Base-by-base conservation (phyloP, 1,140 invertebrate species). In the Sipha flava region DNA sequence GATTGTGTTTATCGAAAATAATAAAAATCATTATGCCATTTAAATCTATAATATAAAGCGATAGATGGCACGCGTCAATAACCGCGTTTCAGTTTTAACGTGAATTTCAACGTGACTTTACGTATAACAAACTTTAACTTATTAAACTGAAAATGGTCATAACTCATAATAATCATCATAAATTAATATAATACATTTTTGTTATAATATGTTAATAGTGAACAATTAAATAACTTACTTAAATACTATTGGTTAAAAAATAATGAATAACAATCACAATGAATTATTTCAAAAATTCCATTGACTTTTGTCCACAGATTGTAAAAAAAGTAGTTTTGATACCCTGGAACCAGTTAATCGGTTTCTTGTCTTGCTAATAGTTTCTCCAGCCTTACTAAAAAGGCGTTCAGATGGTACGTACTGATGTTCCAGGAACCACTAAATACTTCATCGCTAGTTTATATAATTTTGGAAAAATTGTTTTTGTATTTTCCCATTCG, bases 341-440 rank as follows among this genome's bases (percentile, higher is more conserved):
- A 49, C 18, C 47, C 47, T 49, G 47, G 16, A n/a, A n/a, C 47
- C 47, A n/a, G 18, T 49, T 21, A 79, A 64, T 29, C 79, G n/a
- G 40, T 79, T 23, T n/a, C 79, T 12, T 40, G 52, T 31, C 12
- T 79, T 59, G 4, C 52, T 57, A 18, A 79, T 79, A 5, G 37
- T 79, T 2, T 64, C 43, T 16, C 79, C 59, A 31, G 79, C 21
- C 21, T 79, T 79, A 12, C 52, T 62, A 6, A 79, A 79, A 1
- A 79, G 29, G 21, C 79, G 57, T 49, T 80, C 43, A 23, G n/a
- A n/a, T n/a, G n/a, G n/a, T n/a, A n/a, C n/a, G n/a, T n/a, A n/a
- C n/a, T n/a, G n/a, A n/a, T n/a, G n/a, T n/a, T n/a, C n/a, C 47
- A 18, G 47, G 47, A 49, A 49, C n/a, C 0, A 49, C 5, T 21